Evolutionary conservation across 2,113 vertebrate species (phyloP), one percentile per base, ranked within the genome.

Genomic region (Rhinichthys klamathensis): DNA sequence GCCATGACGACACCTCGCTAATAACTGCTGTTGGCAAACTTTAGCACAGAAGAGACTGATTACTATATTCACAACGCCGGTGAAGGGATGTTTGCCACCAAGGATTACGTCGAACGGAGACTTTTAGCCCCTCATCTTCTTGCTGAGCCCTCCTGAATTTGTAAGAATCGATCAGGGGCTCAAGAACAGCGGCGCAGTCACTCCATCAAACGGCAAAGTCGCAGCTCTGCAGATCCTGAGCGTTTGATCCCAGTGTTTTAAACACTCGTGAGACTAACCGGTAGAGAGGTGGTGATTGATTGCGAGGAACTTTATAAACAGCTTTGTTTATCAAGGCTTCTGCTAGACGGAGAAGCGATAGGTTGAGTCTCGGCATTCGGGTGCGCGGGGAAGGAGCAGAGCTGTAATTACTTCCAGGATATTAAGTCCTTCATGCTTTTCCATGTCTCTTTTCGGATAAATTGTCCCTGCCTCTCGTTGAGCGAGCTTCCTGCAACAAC

Each of bases 281-380:
- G 81, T 83, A 85, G 61, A 79, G 87, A 63, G n/a, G 65, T 69
- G 13, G 60, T 90, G 89, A 94, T 77, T 87, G 88, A 93, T 92
- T 84, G 74, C 88, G 65, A 15, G 80, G 13, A 82, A 87, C 89
- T 89, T 90, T 87, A 70, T 69, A 90, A 90, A 90, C 88, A 87
- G 90, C 90, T 91, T 91, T 72, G 88, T 90, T 91, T 91, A 91
- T 91, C 88, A 89, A 88, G 88, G 90, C 81, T 13, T 4, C 56
- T 56, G 80, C 46, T 13, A 69, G 82, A 61, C 7, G 38, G 76
- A 63, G 32, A 73, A 58, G 27, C 23, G n/a, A 3, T 11, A 58
- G 65, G 15, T 51, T 75, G 23, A 79, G 56, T 7, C 30, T 51
- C 44, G 49, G 83, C 88, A n/a, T 51, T 56, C 54, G 38, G 72